Base-by-base conservation (phyloP, 2,797 vertebrate species). In the Helostoma temminkii region DNA sequence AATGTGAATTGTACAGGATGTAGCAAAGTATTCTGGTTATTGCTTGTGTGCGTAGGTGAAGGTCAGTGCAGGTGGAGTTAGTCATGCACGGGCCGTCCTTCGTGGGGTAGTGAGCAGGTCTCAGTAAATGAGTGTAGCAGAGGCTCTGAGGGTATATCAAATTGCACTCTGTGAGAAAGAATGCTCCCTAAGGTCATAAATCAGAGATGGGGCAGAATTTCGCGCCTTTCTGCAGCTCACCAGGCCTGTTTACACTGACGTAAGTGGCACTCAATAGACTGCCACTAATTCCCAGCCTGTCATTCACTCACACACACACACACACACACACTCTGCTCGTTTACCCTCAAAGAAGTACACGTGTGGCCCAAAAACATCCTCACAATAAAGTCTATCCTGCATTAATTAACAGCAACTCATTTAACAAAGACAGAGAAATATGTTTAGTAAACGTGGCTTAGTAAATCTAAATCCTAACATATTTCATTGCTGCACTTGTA, bases 221-320 rank as follows among this genome's bases (percentile, higher is more conserved):
- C 92, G 66, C 91, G 91, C 93, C 92, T 92, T 81, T 93, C 92
- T 89, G 71, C 74, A 87, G 71, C 92, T 78, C 92, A 90, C 91
- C 92, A 93, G 84, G 88, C 71, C 85, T 93, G 92, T 93, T 95
- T 94, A 93, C 83, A 91, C 92, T 91, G 89, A 92, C 74, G 84
- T 82, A 93, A 93, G 92, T 93, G 90, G 90, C 80, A 80, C 79
- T 89, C 80, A 82, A 81, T 77, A 80, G 80, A 69, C 71, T 81
- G 77, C 82, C 84, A 85, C 70, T 78, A 91, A 86, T 81, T 76
- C 66, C 78, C 56, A 53, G 73, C 21, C 78, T 43, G 70, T 80
- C 87, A 80, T 70, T 78, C 48, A 76, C 80, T 81, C 62, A 62
- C 55, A 49, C 12, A 24, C 45, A 49, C 14, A 8, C 25, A 37